A percentile compares a stretch with the other conserved stretches of the same genome.
phyloP scores from a whole-genome alignment of 1,140 invertebrate genomes.

The Triops longicaudatus region DNA sequence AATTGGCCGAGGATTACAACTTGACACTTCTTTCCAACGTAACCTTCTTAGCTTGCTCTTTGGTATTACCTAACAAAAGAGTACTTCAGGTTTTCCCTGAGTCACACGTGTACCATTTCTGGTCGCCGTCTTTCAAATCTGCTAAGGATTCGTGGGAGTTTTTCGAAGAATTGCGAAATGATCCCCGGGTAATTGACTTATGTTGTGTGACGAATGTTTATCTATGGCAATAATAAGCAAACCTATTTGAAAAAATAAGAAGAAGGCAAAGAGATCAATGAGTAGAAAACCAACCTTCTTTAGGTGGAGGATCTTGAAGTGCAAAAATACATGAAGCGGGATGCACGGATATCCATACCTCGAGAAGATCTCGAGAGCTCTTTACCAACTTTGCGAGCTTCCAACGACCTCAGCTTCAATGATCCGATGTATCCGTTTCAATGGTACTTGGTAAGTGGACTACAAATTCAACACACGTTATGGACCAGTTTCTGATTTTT shows the following conservation, averaged over 20 bases:
- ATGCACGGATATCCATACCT: not conserved
- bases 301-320: not conserved
- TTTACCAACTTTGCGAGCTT: not conserved
- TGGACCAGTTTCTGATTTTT: constrained; percentile 8
- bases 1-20: constrained; percentile 13
- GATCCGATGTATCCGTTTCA: constrained; percentile 40
- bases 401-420: constrained; percentile 32
- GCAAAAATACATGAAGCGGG: not conserved
- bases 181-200: constrained; percentile 21
- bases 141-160: not conserved
- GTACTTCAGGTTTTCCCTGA: constrained; percentile 20
- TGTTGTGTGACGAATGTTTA: not conserved
- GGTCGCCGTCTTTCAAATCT: not conserved
- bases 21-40: constrained; percentile 5
- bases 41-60: not conserved
- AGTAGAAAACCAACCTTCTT: not conserved
- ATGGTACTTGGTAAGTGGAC: constrained; percentile 42
- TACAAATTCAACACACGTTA: too few relatives aligned
- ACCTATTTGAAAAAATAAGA: too few relatives aligned
- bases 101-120: constrained; percentile 20
- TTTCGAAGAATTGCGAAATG: not conserved
- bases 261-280: too few relatives aligned
- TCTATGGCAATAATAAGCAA: too few relatives aligned
- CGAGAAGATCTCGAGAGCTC: not conserved
- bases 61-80: not conserved